Base-by-base conservation (phyloP, 2,888 invertebrate species). In the Polyploca ridens region DNA sequence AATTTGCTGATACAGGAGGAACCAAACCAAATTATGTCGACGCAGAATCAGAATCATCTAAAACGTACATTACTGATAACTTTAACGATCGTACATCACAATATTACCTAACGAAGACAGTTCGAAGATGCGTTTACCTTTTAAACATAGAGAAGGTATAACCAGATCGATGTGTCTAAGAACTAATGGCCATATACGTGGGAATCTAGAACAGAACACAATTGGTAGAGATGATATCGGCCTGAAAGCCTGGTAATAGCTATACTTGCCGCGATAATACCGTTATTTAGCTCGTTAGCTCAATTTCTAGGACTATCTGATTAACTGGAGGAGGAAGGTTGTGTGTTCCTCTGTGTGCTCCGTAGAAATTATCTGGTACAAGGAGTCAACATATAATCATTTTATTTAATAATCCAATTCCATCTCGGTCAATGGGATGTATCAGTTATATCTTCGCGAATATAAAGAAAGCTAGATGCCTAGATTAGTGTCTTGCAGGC, bases 261-360 rank as follows among this genome's bases (percentile, higher is more conserved):
- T 77, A 78, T 79, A 79, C 76, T 66, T 72, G 75, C 71, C 59
- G 63, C 72, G 77, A 81, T 84, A 76, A 79, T 75, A 79, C 86
- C 80, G 85, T 84, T 87, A 85, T 80, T 83, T 70, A 71, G 83
- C 84, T 88, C 82, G 85, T 88, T 87, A 87, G 81, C 76, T 71
- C 38, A 68, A 77, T 79, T 78, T 78, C 78, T 79, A 72, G 74
- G 70, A 72, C 72, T 76, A 73, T 75, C 71, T 71, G 79, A 77
- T 82, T 76, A 77, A 82, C 76, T 73, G 69, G 71, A 73, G 63
- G 62, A 67, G 72, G 68, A 73, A 62, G 49, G 33, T 38, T 19
- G 54, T 16, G 46, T 33, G 10, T 63, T 63, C 63, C 4, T 59
- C 63, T 58, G 41, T 41, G 7, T 38, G 14, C 14, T 44, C 3